phyloP scores from a whole-genome alignment of 2,113 vertebrate species.

The Trochalopteron elliotii region DNA sequence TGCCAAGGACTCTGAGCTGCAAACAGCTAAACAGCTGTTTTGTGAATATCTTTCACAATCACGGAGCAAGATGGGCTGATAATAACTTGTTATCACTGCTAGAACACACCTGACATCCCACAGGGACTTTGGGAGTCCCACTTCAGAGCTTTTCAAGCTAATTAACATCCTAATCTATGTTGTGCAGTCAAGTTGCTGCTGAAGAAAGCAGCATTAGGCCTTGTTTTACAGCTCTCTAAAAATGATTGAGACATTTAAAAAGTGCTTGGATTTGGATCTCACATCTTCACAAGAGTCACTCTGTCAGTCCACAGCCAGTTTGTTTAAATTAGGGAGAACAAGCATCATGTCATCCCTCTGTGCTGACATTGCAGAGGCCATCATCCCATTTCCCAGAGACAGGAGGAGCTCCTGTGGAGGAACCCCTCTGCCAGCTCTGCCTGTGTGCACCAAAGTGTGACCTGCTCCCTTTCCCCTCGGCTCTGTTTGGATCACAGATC shows the following conservation, averaged over 20 bases:
- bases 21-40: not conserved
- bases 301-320: not conserved
- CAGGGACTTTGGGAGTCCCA: not conserved
- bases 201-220: not conserved
- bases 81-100: not conserved
- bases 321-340: not conserved
- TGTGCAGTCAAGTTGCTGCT: not conserved
- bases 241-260: not conserved
- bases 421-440: not conserved
- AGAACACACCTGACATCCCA: slow-evolving; percentile 31
- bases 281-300: not conserved
- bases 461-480: not conserved
- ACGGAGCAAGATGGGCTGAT: not conserved
- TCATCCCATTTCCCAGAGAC: not conserved
- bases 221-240: not conserved
- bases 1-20: not conserved
- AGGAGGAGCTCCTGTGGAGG: not conserved
- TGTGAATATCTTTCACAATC: not conserved
- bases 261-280: not conserved
- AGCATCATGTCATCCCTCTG: not conserved
- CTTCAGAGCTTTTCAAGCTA: slow-evolving; percentile 27
- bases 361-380: not conserved
- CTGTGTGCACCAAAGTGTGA: not conserved
- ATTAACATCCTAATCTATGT: slow-evolving; percentile 18
- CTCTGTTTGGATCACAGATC: not conserved